Evolutionary conservation across 2,797 vertebrate species (phyloP), one percentile per base, ranked within the genome.

Genomic region (Trachurus trachurus): DNA sequence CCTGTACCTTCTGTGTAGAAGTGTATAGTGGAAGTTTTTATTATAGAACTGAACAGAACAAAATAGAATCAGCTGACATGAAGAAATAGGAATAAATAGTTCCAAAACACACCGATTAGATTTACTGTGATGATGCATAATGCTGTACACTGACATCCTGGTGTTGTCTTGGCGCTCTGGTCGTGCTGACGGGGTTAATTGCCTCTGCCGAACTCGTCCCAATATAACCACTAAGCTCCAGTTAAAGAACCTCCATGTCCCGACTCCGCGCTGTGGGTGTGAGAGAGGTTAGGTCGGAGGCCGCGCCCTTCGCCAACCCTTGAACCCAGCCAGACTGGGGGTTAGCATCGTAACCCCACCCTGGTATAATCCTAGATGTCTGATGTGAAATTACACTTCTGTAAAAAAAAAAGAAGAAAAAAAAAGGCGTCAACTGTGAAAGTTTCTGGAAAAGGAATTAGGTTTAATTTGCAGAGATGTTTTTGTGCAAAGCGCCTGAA

Each of bases 241-340:
- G 39, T 81, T 80, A 37, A 69, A 81, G 44, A 34, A 34, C 42
- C 22, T 78, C 47, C 15, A 1, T 0, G 34, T 57, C 34, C 26
- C 0, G 2, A 31, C 61, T 56, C 45, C 67, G 49, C 64, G 47
- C 66, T 64, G 62, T 42, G 66, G 64, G 37, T 68, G 66, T 64
- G 72, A 78, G 63, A 61, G 61, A 68, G 80, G 83, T 82, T 31
- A 52, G 66, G 31, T 47, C 44, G 9, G 45, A 74, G 71, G 76
- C 26, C 31, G 5, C 12, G 5, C 68, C 80, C 72, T 70, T 31
- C 19, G 1, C 50, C 34, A 37, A 81, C 73, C 71, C 62, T 37
- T 50, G 54, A 66, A 56, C 31, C 42, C 59, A 13, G 26, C 45
- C 71, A 81, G 63, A 72, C 22, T 8, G 6, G 7, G 26, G 56